Evolutionary conservation across 2,113 vertebrate species (phyloP), one percentile per base, ranked within the genome.

Genomic region (Cheirogaleus medius): DNA sequence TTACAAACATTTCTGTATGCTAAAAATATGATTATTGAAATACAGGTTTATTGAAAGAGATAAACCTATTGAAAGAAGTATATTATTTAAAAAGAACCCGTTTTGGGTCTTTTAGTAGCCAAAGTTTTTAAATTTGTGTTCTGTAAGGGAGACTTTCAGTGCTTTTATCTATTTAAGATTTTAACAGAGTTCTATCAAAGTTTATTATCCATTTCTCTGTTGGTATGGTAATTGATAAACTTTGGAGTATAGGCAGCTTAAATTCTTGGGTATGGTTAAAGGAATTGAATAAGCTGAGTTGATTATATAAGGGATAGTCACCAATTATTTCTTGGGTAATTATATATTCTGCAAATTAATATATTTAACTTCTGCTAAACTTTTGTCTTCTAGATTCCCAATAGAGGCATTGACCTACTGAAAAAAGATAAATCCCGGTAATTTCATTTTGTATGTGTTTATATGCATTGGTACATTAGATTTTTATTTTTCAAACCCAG

Each of bases 351-450:
- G 14, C 6, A 80, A 58, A 54, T 89, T 71, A 85, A 69, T 94
- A 25, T 87, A 56, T 84, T 47, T 95, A 71, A 87, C 58, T 80
- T 69, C 0, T 27, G 9, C 42, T 86, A 97, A 97, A 81, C 27
- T 86, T 98, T 95, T 96, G 8, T 97, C 91, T 98, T 98, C 74
- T 95, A 99, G 99, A 99, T 99, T 98, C 99, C 99, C 44, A 99
- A 99, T 98, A 99, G 98, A 98, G 98, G 99, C 94, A 98, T 99
- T 97, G 99, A 99, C 86, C 95, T 99, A 90, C 95, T 99, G 95
- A 99, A 99, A 94, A 99, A 99, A 98, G 99, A 99, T 96, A 99
- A 99, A 98, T 98, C 98, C n/a, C 98, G 99, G 99, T 99, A 99
- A 99, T 94, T 93, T 94, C 11, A n/a, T 96, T 88, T 76, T 90